These are phyloP conservation scores for Helleia helle DNA, from an alignment of 2,888 invertebrate genomes.

Conservation along the genomic window DNA sequence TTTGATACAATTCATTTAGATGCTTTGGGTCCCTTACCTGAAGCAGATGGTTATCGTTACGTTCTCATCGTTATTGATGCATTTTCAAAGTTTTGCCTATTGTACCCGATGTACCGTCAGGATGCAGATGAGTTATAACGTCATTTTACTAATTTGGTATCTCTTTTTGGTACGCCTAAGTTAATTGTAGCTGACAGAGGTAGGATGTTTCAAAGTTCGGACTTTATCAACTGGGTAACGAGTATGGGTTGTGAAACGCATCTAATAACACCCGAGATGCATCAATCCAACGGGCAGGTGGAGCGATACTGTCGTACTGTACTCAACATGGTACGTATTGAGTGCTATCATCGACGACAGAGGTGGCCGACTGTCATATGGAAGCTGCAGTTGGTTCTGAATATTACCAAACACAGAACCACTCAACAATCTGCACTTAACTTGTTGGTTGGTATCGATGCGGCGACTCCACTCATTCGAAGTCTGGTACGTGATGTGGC, in stretches of 20 bases:
- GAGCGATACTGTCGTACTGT: slow-evolving; percentile 20
- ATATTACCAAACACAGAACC: slow-evolving; percentile 17
- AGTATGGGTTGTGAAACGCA: slow-evolving; percentile 17
- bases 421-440: slow-evolving; percentile 13
- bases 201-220: slow-evolving; percentile 21
- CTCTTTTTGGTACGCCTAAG: slow-evolving; percentile 21
- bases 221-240: slow-evolving; percentile 14
- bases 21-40: background rate
- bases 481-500: slow-evolving; percentile 16
- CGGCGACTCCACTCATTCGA: slow-evolving; percentile 14
- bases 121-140: slow-evolving; percentile 21
- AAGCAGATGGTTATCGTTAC: slow-evolving; percentile 1
- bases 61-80: slow-evolving; percentile 22
- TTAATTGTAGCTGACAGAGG: slow-evolving; percentile 22
- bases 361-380: slow-evolving; percentile 12
- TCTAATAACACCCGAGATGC: slow-evolving; percentile 21
- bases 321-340: slow-evolving; percentile 11
- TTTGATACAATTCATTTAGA: background rate
- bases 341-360: slow-evolving; percentile 2
- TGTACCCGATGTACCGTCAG: slow-evolving; percentile 21
- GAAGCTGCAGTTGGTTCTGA: slow-evolving; percentile 14
- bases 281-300: slow-evolving; percentile 19
- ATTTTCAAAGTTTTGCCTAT: slow-evolving; percentile 22
- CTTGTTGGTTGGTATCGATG: slow-evolving; percentile 12
- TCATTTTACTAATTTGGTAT: slow-evolving; percentile 12